phyloP scores from a whole-genome alignment of 2,888 invertebrate species.

The Coenonympha glycerion region DNA sequence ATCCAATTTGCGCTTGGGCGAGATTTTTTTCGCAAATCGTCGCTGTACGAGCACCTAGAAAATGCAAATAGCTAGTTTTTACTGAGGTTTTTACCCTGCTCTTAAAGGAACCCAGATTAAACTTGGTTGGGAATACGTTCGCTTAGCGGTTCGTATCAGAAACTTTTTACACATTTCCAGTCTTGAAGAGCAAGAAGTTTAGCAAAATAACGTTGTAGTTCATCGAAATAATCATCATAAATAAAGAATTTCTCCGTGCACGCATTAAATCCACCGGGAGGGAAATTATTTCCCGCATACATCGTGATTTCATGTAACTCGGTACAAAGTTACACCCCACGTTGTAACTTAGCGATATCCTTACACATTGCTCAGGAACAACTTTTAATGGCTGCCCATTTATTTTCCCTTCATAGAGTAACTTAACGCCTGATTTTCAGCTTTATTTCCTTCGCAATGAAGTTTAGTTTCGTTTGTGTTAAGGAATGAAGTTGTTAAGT shows the following conservation, averaged over 20 bases:
- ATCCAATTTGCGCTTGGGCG: too few relatives aligned
- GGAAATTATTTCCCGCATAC: constrained; percentile 8
- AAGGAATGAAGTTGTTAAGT: constrained; percentile 4
- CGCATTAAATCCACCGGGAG: neutral
- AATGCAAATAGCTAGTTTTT: too few relatives aligned
- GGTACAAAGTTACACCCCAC: constrained; percentile 6
- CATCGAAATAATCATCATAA: too few relatives aligned
- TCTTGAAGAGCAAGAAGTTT: too few relatives aligned
- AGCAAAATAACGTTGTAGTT: too few relatives aligned
- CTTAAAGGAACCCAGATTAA: too few relatives aligned
- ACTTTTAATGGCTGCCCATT: constrained; percentile 18
- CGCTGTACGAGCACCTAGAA: too few relatives aligned
- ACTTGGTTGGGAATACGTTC: too few relatives aligned
- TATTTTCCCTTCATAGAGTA: constrained; percentile 10
- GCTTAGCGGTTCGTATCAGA: too few relatives aligned
- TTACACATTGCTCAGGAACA: constrained; percentile 11
- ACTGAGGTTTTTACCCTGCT: too few relatives aligned
- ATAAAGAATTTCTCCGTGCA: constrained; percentile 1
- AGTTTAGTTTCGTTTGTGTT: neutral
- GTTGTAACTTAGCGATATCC: constrained; percentile 15
- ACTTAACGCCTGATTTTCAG: neutral
- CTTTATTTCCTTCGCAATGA: neutral
- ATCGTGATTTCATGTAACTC: constrained; percentile 8
- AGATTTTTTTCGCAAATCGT: too few relatives aligned
- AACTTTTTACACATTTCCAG: too few relatives aligned